Percentiles rank a stretch among this genome's conserved stretches.
Evolutionary conservation across 2,888 invertebrate species (phyloP).

Genomic region (Lasioglossum morio): DNA sequence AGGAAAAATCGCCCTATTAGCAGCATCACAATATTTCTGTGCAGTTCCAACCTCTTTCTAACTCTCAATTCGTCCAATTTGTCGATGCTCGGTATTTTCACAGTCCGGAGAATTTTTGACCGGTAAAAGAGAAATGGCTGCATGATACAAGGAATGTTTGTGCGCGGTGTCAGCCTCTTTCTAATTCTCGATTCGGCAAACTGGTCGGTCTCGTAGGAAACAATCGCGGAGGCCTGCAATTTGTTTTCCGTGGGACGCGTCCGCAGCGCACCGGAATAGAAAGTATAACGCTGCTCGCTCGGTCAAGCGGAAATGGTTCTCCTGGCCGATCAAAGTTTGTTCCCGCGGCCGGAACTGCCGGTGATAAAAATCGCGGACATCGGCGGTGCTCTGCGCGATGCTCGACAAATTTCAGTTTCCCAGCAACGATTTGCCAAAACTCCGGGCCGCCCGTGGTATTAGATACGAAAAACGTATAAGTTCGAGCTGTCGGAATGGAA

Average conservation of each 20-base stretch:
- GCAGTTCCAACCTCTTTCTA: neutral
- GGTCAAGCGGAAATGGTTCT: neutral
- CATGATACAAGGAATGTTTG: neutral
- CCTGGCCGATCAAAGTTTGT: neutral
- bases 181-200: neutral
- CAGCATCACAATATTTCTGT: neutral
- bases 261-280: neutral
- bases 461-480: slow-evolving; percentile 14
- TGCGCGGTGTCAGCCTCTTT: neutral
- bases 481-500: slow-evolving; percentile 16
- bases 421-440: slow-evolving; percentile 31
- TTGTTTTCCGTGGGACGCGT: neutral
- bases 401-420: slow-evolving; percentile 20
- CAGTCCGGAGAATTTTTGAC: no score
- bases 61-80: neutral
- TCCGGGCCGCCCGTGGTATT: neutral
- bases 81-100: no score
- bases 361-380: slow-evolving; percentile 21
- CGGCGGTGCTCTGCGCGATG: neutral
- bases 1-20: neutral
- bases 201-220: neutral
- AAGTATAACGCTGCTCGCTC: neutral
- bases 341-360: neutral
- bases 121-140: no score
- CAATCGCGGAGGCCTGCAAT: neutral